A percentile compares a stretch with the other conserved stretches of the same genome.
Conservation (phyloP, 2,888 invertebrate species). For the Cephus pulcher region DNA sequence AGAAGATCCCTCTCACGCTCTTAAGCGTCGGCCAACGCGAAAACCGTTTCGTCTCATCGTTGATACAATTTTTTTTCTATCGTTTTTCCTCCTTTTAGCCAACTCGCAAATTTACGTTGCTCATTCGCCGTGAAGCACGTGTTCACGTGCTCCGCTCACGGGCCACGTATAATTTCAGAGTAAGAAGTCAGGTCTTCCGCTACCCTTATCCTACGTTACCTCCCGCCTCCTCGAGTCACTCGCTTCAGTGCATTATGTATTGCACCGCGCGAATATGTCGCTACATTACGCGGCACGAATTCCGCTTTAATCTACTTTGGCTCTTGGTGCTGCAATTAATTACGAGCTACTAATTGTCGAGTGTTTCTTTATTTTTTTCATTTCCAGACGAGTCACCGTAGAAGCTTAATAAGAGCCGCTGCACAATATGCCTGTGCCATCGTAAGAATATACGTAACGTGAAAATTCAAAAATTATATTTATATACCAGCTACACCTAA, state of each 20-base stretch:
- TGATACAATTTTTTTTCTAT: neutral
- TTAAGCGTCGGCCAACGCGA: neutral
- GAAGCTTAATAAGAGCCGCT: neutral
- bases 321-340: neutral
- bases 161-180: neutral
- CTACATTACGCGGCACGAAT: neutral
- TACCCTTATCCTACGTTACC: neutral
- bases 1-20: neutral
- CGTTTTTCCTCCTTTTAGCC: neutral
- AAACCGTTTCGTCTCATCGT: neutral
- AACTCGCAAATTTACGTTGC: neutral
- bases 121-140: neutral
- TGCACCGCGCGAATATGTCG: neutral
- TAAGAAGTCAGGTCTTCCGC: neutral
- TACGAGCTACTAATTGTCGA: neutral
- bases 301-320: neutral
- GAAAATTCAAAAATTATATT: neutral
- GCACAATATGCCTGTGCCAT: neutral
- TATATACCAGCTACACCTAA: accelerated
- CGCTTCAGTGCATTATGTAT: neutral
- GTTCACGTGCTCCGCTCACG: neutral
- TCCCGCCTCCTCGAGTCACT: neutral
- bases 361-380: neutral
- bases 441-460: neutral
- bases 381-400: neutral